Percentiles rank a stretch among this genome's conserved stretches.
Evolutionary conservation across 2,888 invertebrate species (phyloP).

Genomic region (Caenorhabditis drosophilae): DNA sequence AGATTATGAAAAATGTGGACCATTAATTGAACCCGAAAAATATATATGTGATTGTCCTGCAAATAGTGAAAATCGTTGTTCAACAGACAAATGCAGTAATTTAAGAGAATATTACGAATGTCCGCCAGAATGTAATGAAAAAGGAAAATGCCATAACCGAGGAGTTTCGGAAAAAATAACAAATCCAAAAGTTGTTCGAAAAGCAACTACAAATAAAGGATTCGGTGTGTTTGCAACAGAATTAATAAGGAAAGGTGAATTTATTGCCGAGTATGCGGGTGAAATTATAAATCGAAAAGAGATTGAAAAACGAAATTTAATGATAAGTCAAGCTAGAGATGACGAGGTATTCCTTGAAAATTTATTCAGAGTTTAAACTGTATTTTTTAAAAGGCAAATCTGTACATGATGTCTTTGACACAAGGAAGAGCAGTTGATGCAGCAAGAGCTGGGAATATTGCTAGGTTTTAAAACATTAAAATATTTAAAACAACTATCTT

Average conservation of each 20-base stretch:
- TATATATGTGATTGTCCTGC: constrained; percentile 8
- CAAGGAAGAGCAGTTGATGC: constrained; percentile 11
- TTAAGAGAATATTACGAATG: constrained; percentile 7
- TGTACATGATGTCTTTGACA: constrained; percentile 12
- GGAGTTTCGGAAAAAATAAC: constrained; percentile 2
- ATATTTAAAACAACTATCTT: too few species aligned
- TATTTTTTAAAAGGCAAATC: constrained; percentile 7
- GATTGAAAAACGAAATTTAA: neutral
- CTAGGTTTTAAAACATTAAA: too few species aligned
- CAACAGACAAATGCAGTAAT: constrained; percentile 2
- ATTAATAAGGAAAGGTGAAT: constrained; percentile 4
- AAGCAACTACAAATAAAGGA: constrained; percentile 3
- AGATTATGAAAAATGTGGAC: neutral
- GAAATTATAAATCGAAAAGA: constrained; percentile 15
- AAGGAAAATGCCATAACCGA: constrained; percentile 8
- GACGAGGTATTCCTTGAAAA: neutral
- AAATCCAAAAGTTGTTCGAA: neutral
- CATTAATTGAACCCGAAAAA: neutral
- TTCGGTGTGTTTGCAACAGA: constrained; percentile 13
- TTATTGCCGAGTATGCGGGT: constrained; percentile 15
- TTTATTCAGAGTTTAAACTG: neutral
- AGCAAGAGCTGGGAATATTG: constrained; percentile 12
- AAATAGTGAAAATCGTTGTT: neutral
- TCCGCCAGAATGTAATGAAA: constrained; percentile 5
- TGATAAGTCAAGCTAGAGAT: neutral